phyloP scores from a whole-genome alignment of 2,888 invertebrate species.

The Dichetophora obliterata region DNA sequence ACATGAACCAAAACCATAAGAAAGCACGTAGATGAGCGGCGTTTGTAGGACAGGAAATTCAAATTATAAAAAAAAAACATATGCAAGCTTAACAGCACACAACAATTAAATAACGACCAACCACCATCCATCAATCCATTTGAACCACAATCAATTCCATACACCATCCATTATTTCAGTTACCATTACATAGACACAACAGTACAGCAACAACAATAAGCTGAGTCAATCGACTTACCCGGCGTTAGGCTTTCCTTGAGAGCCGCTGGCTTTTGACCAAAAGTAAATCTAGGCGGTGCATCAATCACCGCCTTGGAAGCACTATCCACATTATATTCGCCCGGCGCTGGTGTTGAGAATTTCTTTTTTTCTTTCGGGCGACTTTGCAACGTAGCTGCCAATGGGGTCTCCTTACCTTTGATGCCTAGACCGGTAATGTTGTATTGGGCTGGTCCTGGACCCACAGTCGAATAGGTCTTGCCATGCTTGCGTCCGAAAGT shows the following conservation, averaged over 20 bases:
- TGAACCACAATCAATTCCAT: constrained; percentile 32
- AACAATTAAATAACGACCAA: constrained; percentile 10
- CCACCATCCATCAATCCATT: constrained; percentile 33
- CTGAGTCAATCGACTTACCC: constrained; percentile 71
- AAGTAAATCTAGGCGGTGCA: constrained; percentile 79
- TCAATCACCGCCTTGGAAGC: constrained; percentile 71
- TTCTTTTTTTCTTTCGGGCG: constrained; percentile 71
- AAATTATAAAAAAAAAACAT: not conserved
- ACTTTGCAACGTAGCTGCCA: constrained; percentile 84
- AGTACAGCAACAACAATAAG: constrained; percentile 11
- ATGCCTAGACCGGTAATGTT: constrained; percentile 87
- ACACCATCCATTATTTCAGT: constrained; percentile 16
- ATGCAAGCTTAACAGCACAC: constrained; percentile 1
- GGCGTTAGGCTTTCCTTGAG: constrained; percentile 77
- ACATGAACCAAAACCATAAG: constrained; percentile 14
- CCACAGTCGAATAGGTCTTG: constrained; percentile 71
- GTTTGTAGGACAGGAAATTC: constrained; percentile 4
- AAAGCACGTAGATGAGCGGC: constrained; percentile 1
- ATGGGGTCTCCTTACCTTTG: constrained; percentile 84
- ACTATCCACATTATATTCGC: constrained; percentile 88
- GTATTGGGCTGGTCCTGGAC: constrained; percentile 92
- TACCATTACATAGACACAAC: not conserved
- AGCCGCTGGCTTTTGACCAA: constrained; percentile 78
- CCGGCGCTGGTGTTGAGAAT: constrained; percentile 85
- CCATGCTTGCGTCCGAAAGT: constrained; percentile 80